Percentiles rank a stretch among this genome's conserved stretches.
Evolutionary conservation across 2,113 vertebrate species (phyloP).

Genomic region (Alligator mississippiensis): DNA sequence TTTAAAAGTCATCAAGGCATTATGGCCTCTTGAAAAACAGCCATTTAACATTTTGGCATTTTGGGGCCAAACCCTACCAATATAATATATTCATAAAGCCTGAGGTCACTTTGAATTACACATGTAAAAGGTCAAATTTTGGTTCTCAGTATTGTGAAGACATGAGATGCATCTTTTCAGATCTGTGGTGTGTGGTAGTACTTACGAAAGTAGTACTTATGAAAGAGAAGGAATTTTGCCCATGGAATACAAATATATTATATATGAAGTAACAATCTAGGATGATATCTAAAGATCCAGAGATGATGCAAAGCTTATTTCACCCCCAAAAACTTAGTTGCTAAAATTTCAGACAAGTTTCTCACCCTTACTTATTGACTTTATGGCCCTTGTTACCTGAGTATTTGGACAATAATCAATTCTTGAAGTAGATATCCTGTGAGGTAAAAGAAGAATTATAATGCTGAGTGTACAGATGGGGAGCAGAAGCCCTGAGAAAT

Average conservation of each 20-base stretch:
- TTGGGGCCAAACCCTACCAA: neutral
- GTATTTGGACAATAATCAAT: neutral
- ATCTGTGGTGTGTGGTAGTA: neutral
- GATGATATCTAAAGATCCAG: neutral
- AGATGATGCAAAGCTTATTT: neutral
- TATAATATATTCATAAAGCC: neutral
- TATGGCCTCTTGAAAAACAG: neutral
- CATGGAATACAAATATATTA: no score
- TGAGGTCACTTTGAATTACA: neutral
- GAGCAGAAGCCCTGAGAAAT: neutral
- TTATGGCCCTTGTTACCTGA: neutral
- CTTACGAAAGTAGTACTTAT: no score
- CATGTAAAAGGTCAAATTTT: neutral
- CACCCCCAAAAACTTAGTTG: neutral
- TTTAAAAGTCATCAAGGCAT: neutral
- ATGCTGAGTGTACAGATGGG: neutral
- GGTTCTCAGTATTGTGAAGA: accelerated
- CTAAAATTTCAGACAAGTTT: neutral
- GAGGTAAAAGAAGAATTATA: neutral
- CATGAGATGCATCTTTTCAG: neutral
- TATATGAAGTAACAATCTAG: no score
- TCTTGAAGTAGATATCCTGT: neutral
- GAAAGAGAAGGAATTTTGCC: no score
- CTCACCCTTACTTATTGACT: neutral
- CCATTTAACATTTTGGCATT: neutral